Percentiles rank a stretch among this genome's conserved stretches.
phyloP scores from a whole-genome alignment of 2,797 vertebrate genomes.

The Chromis chromis region DNA sequence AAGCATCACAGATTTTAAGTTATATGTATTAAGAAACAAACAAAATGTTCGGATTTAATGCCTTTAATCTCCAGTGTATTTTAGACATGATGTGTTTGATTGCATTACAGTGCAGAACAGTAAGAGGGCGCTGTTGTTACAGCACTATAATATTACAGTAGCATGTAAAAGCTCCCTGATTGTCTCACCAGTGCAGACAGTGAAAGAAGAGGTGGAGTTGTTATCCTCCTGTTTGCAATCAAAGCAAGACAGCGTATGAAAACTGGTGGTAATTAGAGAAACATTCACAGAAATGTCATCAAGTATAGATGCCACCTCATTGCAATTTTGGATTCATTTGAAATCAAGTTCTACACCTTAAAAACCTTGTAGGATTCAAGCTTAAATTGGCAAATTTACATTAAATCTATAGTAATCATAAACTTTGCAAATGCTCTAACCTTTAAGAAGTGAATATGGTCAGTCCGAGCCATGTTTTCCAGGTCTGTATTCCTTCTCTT shows the following conservation, averaged over 20 bases:
- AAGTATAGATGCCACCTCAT: neutral
- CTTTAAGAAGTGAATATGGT: conserved; percentile 87
- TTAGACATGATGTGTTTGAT: neutral
- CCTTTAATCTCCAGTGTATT: neutral
- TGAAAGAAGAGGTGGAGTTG: too few species aligned
- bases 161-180: neutral
- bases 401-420: neutral
- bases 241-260: too few species aligned
- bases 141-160: neutral
- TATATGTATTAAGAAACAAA: neutral
- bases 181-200: neutral
- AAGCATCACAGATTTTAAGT: neutral
- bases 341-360: neutral
- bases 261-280: neutral
- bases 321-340: neutral
- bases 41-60: too few species aligned
- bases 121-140: conserved; percentile 11
- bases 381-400: neutral
- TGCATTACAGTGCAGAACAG: neutral
- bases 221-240: too few species aligned
- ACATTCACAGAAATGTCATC: too few species aligned
- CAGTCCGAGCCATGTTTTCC: conserved; percentile 78
- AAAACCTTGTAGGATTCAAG: neutral
- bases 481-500: conserved; percentile 77
- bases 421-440: conserved; percentile 44